phyloP scores from a whole-genome alignment of 2,888 invertebrate species.

The Rhagium mordax region DNA sequence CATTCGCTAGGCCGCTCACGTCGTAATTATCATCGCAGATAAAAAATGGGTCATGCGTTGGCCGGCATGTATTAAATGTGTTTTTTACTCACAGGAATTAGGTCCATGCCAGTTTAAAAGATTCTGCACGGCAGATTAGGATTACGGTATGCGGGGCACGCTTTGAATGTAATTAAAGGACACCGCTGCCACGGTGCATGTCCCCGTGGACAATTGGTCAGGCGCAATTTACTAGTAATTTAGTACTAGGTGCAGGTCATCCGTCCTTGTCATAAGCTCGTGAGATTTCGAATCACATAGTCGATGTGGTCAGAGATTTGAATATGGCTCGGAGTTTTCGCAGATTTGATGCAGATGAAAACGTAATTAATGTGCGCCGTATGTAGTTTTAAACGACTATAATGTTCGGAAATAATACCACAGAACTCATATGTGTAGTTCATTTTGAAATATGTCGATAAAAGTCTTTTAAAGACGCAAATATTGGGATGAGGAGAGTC shows the following conservation, averaged over 20 bases:
- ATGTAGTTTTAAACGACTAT: no score
- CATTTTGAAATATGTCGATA: no score
- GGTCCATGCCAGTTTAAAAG: neutral
- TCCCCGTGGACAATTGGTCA: constrained; percentile 11
- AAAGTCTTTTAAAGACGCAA: no score
- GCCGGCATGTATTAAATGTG: neutral
- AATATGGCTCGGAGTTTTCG: neutral
- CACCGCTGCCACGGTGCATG: neutral
- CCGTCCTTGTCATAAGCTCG: constrained; percentile 17
- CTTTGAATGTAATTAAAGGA: constrained; percentile 15
- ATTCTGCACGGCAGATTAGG: constrained; percentile 10
- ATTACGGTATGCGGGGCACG: neutral
- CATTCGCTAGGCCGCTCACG: neutral
- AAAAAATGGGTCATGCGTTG: constrained; percentile 1
- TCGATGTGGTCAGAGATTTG: neutral
- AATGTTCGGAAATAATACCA: no score
- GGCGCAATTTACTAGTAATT: constrained; percentile 16
- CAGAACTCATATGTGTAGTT: no score
- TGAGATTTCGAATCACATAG: constrained; percentile 1
- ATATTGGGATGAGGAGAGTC: no score
- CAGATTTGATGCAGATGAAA: neutral
- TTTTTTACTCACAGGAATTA: neutral
- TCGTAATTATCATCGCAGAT: constrained; percentile 1
- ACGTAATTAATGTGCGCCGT: no score
- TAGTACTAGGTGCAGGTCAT: neutral